phyloP scores from a whole-genome alignment of 2,888 invertebrate species.

The Andrena minutula region DNA sequence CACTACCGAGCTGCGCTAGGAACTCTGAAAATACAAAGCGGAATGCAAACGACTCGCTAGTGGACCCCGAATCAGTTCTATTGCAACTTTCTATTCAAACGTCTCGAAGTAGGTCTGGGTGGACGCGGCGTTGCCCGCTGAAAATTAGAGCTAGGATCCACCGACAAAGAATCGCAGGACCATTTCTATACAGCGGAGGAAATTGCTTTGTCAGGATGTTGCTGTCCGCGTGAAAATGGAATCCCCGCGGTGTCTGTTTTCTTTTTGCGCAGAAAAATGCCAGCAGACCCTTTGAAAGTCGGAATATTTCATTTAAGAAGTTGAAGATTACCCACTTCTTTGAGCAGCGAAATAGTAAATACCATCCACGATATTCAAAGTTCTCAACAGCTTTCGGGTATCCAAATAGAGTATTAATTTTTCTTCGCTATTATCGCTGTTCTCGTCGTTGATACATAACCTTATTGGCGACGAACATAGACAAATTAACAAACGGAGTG shows the following conservation, averaged over 20 bases:
- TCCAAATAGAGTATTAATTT: no score
- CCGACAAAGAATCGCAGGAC: not conserved
- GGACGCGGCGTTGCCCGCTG: not conserved
- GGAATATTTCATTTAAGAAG: not conserved
- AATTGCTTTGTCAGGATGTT: not conserved
- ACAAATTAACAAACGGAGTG: no score
- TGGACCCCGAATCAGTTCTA: not conserved
- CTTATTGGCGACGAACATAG: no score
- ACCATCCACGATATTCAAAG: no score
- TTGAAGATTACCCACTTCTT: not conserved
- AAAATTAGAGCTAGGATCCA: not conserved
- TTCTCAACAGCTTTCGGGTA: no score
- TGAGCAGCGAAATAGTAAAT: no score
- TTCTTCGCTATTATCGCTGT: no score
- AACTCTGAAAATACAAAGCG: not conserved
- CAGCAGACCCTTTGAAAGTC: not conserved
- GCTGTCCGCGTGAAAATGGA: constrained; percentile 23
- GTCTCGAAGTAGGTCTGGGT: not conserved
- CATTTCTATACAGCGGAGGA: not conserved
- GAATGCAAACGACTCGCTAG: not conserved
- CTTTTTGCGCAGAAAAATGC: not conserved
- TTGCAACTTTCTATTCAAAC: not conserved
- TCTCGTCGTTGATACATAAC: no score
- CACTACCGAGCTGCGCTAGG: no score
- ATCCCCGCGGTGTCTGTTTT: not conserved